A percentile compares a stretch with the other conserved stretches of the same genome.
Evolutionary conservation across 2,888 invertebrate genomes (phyloP).

Genomic region (Erpobdella octoculata): DNA sequence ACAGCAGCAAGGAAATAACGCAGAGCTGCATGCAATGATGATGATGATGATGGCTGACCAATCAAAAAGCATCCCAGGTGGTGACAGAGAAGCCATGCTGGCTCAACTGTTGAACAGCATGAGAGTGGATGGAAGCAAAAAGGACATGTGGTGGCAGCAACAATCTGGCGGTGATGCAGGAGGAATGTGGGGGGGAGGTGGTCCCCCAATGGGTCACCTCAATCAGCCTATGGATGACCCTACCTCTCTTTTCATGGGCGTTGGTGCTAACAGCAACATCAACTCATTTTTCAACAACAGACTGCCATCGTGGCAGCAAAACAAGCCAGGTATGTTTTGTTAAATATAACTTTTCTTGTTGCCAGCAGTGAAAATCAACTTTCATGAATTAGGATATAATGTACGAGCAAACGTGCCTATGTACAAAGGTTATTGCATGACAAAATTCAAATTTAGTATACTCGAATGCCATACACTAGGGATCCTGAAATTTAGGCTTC

Average conservation of each 20-base stretch:
- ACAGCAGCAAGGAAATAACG: conserved; percentile 3
- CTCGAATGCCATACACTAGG: too few relatives aligned
- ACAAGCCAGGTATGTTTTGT: conserved; percentile 17
- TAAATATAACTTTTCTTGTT: too few relatives aligned
- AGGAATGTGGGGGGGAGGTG: background rate
- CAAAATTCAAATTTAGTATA: too few relatives aligned
- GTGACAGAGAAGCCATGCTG: conserved; percentile 9
- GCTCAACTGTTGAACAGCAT: conserved; percentile 22
- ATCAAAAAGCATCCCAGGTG: conserved; percentile 7
- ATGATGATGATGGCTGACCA: conserved; percentile 27
- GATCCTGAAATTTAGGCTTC: too few relatives aligned
- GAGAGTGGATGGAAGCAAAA: conserved; percentile 13
- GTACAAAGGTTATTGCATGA: too few relatives aligned
- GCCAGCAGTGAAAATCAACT: too few relatives aligned
- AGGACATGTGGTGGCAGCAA: background rate
- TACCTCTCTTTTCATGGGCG: background rate
- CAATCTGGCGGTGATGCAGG: background rate
- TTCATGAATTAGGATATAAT: too few relatives aligned
- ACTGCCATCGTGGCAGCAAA: conserved; percentile 4
- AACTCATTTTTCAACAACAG: conserved; percentile 15
- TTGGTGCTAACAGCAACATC: conserved; percentile 5
- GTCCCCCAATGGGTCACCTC: background rate
- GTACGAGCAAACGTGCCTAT: too few relatives aligned
- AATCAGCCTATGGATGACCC: background rate
- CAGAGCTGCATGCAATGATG: conserved; percentile 16